A percentile compares a stretch with the other conserved stretches of the same genome.
These are phyloP conservation scores for Polydrusus tereticollis DNA, from an alignment of 2,888 invertebrate species.

Conservation along the genomic window DNA sequence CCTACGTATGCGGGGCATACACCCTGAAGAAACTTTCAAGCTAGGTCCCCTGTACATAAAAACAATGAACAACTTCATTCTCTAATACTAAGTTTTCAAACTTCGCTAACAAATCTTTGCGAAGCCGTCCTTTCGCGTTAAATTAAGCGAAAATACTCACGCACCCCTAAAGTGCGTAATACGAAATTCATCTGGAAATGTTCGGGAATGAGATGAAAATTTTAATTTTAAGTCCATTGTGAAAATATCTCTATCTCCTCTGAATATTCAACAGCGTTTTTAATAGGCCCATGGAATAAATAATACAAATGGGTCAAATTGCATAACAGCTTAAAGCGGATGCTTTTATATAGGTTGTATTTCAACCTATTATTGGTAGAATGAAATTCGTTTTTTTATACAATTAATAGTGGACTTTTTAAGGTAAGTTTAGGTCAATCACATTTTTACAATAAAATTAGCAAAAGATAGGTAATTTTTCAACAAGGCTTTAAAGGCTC, in stretches of 20 bases:
- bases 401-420: no score
- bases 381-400: no score
- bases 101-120: neutral
- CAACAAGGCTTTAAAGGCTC: no score
- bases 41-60: no score
- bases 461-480: no score
- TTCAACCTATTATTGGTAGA: no score
- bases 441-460: no score
- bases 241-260: slow-evolving; percentile 8
- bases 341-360: no score
- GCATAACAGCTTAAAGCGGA: slow-evolving; percentile 5
- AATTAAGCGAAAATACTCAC: slow-evolving; percentile 3
- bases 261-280: slow-evolving; percentile 9
- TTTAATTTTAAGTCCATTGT: slow-evolving; percentile 6
- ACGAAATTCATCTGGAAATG: neutral
- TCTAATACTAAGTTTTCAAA: neutral
- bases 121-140: neutral
- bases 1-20: no score
- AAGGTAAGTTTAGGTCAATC: no score
- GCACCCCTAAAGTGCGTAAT: slow-evolving; percentile 11
- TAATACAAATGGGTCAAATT: slow-evolving; percentile 1
- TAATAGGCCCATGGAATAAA: slow-evolving; percentile 7
- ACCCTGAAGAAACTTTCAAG: no score
- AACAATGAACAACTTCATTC: no score
- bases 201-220: slow-evolving; percentile 2